Conservation (phyloP, 2,888 invertebrate genomes). For the Tineola bisselliella region DNA sequence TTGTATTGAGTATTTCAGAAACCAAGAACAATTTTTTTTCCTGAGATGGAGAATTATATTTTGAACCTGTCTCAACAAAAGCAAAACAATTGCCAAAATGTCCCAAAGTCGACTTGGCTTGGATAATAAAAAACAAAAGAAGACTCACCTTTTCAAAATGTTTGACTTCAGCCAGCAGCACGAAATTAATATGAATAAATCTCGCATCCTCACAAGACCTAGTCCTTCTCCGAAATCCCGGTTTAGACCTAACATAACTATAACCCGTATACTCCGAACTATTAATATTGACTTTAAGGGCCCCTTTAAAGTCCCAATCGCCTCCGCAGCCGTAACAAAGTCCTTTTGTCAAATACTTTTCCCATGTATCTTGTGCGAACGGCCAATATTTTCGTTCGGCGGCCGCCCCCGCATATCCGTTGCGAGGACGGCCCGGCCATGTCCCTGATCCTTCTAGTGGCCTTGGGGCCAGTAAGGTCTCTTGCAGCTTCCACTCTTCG, state of each 20-base stretch:
- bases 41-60: too few species aligned
- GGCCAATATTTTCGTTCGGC: constrained; percentile 17
- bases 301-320: constrained; percentile 53
- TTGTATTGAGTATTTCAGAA: too few species aligned
- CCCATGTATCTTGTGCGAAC: constrained; percentile 27
- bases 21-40: too few species aligned
- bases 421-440: constrained; percentile 62
- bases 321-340: constrained; percentile 57
- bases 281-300: constrained; percentile 48
- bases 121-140: neutral
- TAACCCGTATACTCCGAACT: constrained; percentile 65
- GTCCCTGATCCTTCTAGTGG: constrained; percentile 37
- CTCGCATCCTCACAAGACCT: constrained; percentile 70
- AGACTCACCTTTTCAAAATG: constrained; percentile 74
- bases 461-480: constrained; percentile 35
- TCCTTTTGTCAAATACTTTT: constrained; percentile 48
- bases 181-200: constrained; percentile 72
- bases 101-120: neutral
- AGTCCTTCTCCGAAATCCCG: constrained; percentile 46
- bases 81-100: too few species aligned
- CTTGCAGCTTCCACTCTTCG: constrained; percentile 62
- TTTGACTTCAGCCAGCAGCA: constrained; percentile 69
- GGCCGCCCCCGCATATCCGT: constrained; percentile 40
- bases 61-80: too few species aligned
- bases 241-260: constrained; percentile 46